Evolutionary conservation across 2,113 vertebrate genomes (phyloP), one percentile per base, ranked within the genome.

Genomic region (Ia io): DNA sequence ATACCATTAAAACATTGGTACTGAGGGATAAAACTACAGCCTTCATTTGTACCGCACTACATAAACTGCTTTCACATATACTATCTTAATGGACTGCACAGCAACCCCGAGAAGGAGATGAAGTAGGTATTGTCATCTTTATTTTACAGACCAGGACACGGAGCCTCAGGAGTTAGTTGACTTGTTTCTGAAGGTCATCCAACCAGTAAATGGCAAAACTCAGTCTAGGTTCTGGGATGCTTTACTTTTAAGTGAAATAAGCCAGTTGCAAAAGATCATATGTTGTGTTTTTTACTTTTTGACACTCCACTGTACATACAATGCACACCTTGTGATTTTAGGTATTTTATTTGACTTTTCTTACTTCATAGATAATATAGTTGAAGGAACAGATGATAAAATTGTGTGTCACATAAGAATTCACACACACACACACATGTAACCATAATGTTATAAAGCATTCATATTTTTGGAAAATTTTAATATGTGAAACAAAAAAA

Each of bases 111-210:
- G 61, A 79, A 49, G 22, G 65, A 83, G 56, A 63, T 8, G 88
- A 51, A 80, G 63, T 42, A 44, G 2, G 20, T 77, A 65, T 85
- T 80, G 35, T 65, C 30, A 77, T 49, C 59, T 84, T 92, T 77
- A 69, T 91, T 95, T 96, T 93, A 84, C 30, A 95, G 40, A 56
- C 25, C n/a, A 94, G 56, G 51, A 91, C 90, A 83, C 30, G 11
- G 44, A 84, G 32, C n/a, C 51, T 94, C 32, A 76, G 20, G 84
- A 88, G 28, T 47, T 76, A 87, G 80, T 63, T 40, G 35, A 74
- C 80, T 95, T 93, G 25, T 84, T 94, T 88, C 65, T 95, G 69
- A 94, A 94, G 74, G 78, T 96, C 93, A 42, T 28, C 40, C 16
- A 71, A 30, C 35, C 83, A 85, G 40, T 37, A 78, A 49, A 30